Percentiles rank a stretch among this genome's conserved stretches.
Evolutionary conservation across 64 coral and sea anemone genomes (phyloP).

Genomic region (Montipora efflorescens): DNA sequence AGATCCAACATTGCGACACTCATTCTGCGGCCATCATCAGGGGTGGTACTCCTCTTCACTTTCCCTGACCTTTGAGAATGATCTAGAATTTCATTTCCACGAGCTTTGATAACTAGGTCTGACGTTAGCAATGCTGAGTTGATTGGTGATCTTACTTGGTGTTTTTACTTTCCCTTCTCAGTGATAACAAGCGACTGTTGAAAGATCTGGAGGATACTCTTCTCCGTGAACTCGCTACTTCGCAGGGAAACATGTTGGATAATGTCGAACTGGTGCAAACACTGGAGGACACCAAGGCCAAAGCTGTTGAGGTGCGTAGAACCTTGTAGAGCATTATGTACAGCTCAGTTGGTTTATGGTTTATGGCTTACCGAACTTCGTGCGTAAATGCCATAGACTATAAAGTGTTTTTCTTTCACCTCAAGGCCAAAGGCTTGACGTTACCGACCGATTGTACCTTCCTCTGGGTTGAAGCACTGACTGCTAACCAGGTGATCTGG

Average conservation of each 20-base stretch:
- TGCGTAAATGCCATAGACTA: no score
- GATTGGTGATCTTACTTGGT: background rate
- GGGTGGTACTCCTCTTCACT: no score
- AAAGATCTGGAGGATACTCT: constrained; percentile 97
- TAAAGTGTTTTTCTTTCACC: no score
- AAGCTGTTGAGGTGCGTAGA: constrained; percentile 84
- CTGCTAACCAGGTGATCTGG: no score
- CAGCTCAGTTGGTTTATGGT: background rate
- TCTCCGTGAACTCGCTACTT: constrained; percentile 96
- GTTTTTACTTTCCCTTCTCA: constrained; percentile 5
- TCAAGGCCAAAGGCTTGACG: no score
- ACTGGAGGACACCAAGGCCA: constrained; percentile 95
- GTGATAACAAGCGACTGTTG: constrained; percentile 96
- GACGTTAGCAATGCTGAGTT: background rate
- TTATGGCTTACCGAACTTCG: no score
- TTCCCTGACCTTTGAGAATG: no score
- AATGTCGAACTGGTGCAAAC: constrained; percentile 98
- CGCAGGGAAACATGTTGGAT: constrained; percentile 98
- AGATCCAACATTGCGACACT: no score
- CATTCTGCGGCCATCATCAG: no score
- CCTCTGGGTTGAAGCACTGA: no score
- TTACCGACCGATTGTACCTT: no score
- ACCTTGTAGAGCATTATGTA: background rate
- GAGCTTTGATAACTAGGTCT: background rate
- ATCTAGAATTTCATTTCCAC: no score